phyloP scores from a whole-genome alignment of 2,113 vertebrate genomes.

The Cyanoderma ruficeps region DNA sequence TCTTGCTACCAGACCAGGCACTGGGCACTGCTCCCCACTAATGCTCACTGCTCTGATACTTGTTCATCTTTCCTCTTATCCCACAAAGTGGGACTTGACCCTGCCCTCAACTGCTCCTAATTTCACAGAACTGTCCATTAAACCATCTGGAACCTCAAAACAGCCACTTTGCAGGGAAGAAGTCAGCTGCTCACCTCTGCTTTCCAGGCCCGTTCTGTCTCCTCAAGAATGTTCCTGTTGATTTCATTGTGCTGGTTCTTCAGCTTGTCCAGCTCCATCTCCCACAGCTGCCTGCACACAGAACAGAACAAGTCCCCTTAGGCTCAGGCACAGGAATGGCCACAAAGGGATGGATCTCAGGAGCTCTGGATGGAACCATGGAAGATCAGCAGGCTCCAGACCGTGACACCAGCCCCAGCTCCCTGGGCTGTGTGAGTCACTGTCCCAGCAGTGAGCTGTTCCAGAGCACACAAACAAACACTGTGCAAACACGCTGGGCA shows the following conservation, averaged over 20 bases:
- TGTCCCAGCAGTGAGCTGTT: background rate
- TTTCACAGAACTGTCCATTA: background rate
- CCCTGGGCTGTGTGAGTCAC: background rate
- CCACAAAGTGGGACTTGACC: background rate
- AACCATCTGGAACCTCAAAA: accelerated
- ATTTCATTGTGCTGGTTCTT: constrained; percentile 80
- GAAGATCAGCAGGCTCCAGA: background rate
- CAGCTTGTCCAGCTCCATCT: constrained; percentile 82
- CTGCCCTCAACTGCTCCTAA: background rate
- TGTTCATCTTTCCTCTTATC: too few relatives aligned
- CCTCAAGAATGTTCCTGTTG: constrained; percentile 76
- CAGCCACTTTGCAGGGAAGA: background rate
- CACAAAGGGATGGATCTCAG: accelerated
- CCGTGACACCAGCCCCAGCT: accelerated
- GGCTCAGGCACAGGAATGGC: background rate
- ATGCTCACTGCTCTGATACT: accelerated
- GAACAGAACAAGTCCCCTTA: background rate
- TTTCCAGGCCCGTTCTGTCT: constrained; percentile 78
- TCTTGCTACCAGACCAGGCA: background rate
- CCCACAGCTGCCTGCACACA: constrained; percentile 77
- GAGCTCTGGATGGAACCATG: background rate
- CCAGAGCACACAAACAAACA: background rate
- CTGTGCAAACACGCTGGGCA: accelerated
- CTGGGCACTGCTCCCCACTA: background rate
- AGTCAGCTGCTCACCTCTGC: constrained; percentile 73